These are phyloP conservation scores for Corydoras sp. DNA, from an alignment of 2,113 vertebrate genomes.

Conservation along the genomic window DNA sequence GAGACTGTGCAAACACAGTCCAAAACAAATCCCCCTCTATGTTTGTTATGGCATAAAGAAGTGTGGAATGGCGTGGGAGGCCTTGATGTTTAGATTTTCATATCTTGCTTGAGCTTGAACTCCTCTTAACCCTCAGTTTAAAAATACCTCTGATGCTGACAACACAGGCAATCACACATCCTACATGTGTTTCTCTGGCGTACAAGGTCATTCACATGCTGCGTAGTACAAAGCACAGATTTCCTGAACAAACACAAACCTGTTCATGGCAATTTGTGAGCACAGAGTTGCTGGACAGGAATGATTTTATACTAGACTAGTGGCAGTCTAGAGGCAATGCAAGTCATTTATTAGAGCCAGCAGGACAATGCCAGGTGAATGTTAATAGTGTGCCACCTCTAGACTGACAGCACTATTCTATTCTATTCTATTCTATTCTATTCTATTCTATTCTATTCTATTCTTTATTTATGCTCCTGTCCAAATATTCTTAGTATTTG, in stretches of 20 bases:
- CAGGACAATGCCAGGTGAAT: slow-evolving; percentile 10
- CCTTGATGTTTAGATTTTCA: background rate
- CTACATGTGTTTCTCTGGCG: background rate
- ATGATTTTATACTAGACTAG: background rate
- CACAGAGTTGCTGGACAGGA: background rate
- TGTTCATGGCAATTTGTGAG: slow-evolving; percentile 1
- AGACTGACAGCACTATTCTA: slow-evolving; percentile 9
- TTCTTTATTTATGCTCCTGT: background rate
- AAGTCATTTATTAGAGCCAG: slow-evolving; percentile 12
- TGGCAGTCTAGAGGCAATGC: background rate
- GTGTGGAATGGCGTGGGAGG: background rate
- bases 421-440: too few species aligned
- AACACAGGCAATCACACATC: background rate
- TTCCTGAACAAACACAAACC: background rate
- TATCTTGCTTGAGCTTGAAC: background rate
- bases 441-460: too few species aligned
- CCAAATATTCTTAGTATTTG: slow-evolving; percentile 1
- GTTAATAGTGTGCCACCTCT: slow-evolving; percentile 7
- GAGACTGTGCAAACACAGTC: background rate
- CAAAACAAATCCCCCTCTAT: background rate
- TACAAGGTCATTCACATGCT: background rate
- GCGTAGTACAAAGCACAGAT: background rate
- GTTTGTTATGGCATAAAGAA: background rate
- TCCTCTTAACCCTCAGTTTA: slow-evolving; percentile 2
- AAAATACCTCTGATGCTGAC: slow-evolving; percentile 9